Evolutionary conservation across 2,888 invertebrate genomes (phyloP), one percentile per base, ranked within the genome.

Genomic region (Seira ritae): DNA sequence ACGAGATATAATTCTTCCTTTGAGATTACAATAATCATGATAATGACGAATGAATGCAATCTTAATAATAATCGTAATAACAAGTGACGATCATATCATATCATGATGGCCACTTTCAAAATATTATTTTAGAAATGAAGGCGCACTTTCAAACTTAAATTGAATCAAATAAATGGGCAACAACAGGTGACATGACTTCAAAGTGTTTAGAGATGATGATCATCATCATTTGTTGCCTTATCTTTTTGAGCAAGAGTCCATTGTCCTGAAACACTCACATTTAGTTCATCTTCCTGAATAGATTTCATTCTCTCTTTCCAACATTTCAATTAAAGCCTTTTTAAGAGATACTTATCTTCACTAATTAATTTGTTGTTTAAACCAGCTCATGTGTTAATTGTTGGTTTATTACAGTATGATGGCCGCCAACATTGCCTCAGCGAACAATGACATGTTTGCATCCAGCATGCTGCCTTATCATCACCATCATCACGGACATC

Each of bases 391-490:
- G 71, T 71, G 55, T 20, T 50, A 70, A 67, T 76, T 77, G 42
- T 72, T 42, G 42, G n/a, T 67, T 50, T 37, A n/a, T 82, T 83
- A n/a, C 70, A 87, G 87, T 46, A 86, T 86, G 86, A 85, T 87
- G 82, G 85, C 85, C 24, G 87, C 87, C 23, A 81, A 81, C 71
- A 85, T 81, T 55, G 84, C 84, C 22, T 84, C 86, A 37, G 87
- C 85, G 20, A 87, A 85, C 62, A 87, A 85, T 80, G 87, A 87
- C 72, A 87, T 87, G 87, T 87, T 87, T 84, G 85, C 87, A 12
- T 82, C 85, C 4, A 71, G 85, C 23, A 85, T 87, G 75, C 84
- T 87, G 24, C 87, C 87, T 60, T 87, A 87, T 83, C 86, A 86
- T 71, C 84, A 84, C 37, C 85, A 85, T 66, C 83, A 83, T 80